phyloP scores from a whole-genome alignment of 2,888 invertebrate genomes.

The Ectemnius cavifrons region DNA sequence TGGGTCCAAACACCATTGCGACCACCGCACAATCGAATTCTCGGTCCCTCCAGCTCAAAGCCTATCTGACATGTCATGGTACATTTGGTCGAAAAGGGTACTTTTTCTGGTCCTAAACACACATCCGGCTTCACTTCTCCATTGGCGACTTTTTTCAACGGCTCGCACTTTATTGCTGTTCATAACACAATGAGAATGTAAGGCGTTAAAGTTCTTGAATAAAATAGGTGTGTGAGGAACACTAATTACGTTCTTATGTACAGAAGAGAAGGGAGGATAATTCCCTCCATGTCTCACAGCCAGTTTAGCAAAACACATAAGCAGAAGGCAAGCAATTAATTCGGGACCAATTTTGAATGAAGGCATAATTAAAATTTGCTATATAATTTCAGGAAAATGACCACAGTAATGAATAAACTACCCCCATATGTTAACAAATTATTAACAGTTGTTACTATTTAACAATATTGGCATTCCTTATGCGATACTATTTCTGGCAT shows the following conservation, averaged over 20 bases:
- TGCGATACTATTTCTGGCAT: no score
- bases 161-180: conserved; percentile 79
- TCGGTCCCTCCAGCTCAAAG: conserved; percentile 81
- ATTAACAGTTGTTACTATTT: no score
- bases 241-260: neutral
- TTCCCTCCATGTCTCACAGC: no score
- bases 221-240: neutral
- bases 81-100: conserved; percentile 82
- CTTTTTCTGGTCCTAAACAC: conserved; percentile 80
- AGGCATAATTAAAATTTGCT: no score
- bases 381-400: no score
- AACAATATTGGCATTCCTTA: no score
- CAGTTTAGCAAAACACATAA: no score
- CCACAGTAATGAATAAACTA: no score
- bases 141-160: conserved; percentile 79
- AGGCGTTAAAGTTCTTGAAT: neutral
- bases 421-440: no score
- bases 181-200: neutral
- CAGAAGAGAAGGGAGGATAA: no score
- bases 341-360: no score
- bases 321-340: no score
- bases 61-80: conserved; percentile 81
- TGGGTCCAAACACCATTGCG: conserved; percentile 81
- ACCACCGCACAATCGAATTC: conserved; percentile 80
- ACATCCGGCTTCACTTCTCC: conserved; percentile 80